Base-by-base conservation (phyloP, 2,113 vertebrate genomes). In the Phylloscopus whistleri region DNA sequence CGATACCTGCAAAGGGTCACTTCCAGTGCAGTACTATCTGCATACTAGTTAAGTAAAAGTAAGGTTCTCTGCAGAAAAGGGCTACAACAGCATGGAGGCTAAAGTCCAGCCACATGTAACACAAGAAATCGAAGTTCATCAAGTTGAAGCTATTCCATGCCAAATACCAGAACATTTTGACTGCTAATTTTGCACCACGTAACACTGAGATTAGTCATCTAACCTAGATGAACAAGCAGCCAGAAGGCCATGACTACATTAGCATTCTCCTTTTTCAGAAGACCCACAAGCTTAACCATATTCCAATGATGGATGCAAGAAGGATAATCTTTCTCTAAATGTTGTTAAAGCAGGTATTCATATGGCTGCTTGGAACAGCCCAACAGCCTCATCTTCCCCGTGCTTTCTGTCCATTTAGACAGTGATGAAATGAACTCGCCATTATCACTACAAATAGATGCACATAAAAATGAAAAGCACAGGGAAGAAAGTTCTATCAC, bases 41-140 rank as follows among this genome's bases (percentile, higher is more conserved):
- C 17, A 44, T 22, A 19, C 15, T 8, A 56, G 11, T 56, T 72
- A 66, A 39, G 19, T 20, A 55, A 81, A 70, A 81, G 14, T 9
- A 60, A 68, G 7, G 11, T 21, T 55, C 27, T 46, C n/a, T 58
- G 55, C 30, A 80, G 30, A 35, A 49, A 56, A 49, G 11, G 5
- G 37, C 12, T 80, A 52, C 68, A 7, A 52, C 68, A 7, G 1
- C 52, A 79, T 19, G 53, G 41, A 89, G 44, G 21, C 49, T 87
- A 12, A 94, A 95, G 79, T 97, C 68, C 91, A 95, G 91, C 49
- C 87, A 92, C 87, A 68, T 8, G 21, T 15, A 73, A 64, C 2
- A 4, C 22, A 82, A 16, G 26, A 79, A 86, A 82, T 51, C 16
- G 5, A 90, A 93, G 84, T 74, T 87, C 46, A 60, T 39, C 18